These are phyloP conservation scores for Allacma fusca DNA, from an alignment of 2,888 invertebrate species.

Conservation along the genomic window DNA sequence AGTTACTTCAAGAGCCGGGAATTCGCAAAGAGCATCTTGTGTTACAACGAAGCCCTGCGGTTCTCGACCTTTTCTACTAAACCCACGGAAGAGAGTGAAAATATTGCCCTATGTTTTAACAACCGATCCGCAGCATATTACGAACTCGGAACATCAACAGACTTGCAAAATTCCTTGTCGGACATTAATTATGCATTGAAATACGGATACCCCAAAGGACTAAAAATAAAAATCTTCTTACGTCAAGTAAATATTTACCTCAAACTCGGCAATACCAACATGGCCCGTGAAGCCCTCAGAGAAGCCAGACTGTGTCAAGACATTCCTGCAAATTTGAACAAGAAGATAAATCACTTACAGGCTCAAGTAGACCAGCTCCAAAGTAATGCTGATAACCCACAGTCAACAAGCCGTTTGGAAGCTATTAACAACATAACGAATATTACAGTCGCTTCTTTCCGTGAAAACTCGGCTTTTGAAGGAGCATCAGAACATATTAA, in stretches of 20 bases:
- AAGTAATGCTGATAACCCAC: neutral
- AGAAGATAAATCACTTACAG: conserved; percentile 18
- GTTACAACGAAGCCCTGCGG: conserved; percentile 72
- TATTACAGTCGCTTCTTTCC: neutral
- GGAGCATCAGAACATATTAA: conserved; percentile 61
- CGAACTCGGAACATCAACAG: conserved; percentile 51
- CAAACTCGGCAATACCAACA: conserved; percentile 10
- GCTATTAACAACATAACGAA: neutral
- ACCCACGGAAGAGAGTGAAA: conserved; percentile 66
- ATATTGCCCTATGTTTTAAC: conserved; percentile 61
- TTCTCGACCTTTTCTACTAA: conserved; percentile 69
- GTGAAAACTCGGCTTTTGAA: conserved; percentile 57
- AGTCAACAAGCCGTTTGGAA: neutral
- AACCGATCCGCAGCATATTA: conserved; percentile 62
- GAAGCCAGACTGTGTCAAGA: neutral
- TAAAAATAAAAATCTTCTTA: conserved; percentile 73
- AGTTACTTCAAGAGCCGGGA: conserved; percentile 69
- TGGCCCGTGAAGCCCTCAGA: neutral
- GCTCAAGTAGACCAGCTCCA: neutral
- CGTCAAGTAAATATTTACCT: conserved; percentile 66
- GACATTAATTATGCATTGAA: conserved; percentile 72
- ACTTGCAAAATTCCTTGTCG: conserved; percentile 70
- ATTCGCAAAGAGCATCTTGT: conserved; percentile 68
- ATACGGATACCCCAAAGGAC: conserved; percentile 71
- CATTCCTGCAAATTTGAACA: neutral